Percentiles rank a stretch among this genome's conserved stretches.
Conservation (phyloP, 1,140 invertebrate genomes). For the Magallana ariakensis region DNA sequence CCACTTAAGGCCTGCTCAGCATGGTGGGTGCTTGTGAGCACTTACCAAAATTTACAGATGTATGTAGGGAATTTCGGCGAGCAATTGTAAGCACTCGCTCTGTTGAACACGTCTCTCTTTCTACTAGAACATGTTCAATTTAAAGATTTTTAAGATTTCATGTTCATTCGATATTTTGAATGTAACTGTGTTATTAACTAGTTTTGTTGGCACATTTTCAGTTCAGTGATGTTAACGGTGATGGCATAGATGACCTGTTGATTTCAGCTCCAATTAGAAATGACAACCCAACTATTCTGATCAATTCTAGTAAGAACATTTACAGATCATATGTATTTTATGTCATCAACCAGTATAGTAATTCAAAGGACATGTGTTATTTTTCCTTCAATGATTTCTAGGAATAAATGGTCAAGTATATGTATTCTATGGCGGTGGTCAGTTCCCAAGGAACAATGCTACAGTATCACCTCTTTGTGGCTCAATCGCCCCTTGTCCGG, state of each 20-base stretch:
- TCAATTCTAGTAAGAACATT: constrained; percentile 29
- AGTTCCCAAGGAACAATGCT: constrained; percentile 58
- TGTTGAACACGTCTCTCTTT: too few relatives aligned
- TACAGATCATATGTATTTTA: not conserved
- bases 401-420: constrained; percentile 63
- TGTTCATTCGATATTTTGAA: not conserved
- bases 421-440: constrained; percentile 58
- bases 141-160: too few relatives aligned
- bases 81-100: too few relatives aligned
- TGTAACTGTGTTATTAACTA: not conserved
- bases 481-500: constrained; percentile 59
- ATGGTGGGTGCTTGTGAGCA: too few relatives aligned
- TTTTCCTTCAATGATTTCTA: constrained; percentile 13
- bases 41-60: too few relatives aligned
- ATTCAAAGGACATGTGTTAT: constrained; percentile 26
- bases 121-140: too few relatives aligned
- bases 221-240: constrained; percentile 30
- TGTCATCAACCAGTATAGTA: not conserved
- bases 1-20: too few relatives aligned
- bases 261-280: constrained; percentile 64
- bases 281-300: constrained; percentile 58
- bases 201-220: not conserved
- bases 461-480: constrained; percentile 49
- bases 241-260: constrained; percentile 65
- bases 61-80: too few relatives aligned